phyloP scores from a whole-genome alignment of 2,113 vertebrate genomes.

The Bagarius yarrelli region DNA sequence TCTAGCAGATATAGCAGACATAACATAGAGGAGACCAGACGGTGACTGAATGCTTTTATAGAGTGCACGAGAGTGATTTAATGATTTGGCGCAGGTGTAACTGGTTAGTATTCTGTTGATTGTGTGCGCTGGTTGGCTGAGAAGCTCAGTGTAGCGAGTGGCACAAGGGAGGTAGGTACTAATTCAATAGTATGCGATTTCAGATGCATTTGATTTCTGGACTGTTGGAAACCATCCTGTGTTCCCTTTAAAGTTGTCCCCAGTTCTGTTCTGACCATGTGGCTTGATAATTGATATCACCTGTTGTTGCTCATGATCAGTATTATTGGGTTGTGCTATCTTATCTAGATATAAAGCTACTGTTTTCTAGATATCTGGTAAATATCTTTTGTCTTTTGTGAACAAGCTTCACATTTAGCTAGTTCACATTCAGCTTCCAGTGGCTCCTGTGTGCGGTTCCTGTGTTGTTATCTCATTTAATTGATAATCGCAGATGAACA shows the following conservation, averaged over 20 bases:
- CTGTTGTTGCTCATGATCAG: constrained; percentile 6
- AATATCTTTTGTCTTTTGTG: neutral
- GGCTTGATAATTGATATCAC: neutral
- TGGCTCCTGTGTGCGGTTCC: neutral
- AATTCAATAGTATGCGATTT: no score
- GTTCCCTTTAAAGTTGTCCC: neutral
- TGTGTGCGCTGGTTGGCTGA: no score
- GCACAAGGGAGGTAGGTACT: no score
- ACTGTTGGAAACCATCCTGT: neutral
- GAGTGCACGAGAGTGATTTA: no score
- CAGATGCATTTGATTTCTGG: no score
- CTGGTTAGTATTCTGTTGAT: no score
- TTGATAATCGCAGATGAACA: neutral
- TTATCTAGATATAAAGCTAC: neutral
- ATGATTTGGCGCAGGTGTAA: no score
- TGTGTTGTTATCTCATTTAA: neutral
- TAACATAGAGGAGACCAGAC: no score
- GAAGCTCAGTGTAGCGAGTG: no score
- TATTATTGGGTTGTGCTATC: neutral
- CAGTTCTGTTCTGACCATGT: neutral
- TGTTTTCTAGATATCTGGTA: no score
- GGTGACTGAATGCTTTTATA: no score
- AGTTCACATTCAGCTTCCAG: neutral
- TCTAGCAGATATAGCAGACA: no score
- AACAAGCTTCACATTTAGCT: neutral